A percentile compares a stretch with the other conserved stretches of the same genome.
phyloP scores from a whole-genome alignment of 2,113 vertebrate species.

The Phalacrocorax brasilianus region DNA sequence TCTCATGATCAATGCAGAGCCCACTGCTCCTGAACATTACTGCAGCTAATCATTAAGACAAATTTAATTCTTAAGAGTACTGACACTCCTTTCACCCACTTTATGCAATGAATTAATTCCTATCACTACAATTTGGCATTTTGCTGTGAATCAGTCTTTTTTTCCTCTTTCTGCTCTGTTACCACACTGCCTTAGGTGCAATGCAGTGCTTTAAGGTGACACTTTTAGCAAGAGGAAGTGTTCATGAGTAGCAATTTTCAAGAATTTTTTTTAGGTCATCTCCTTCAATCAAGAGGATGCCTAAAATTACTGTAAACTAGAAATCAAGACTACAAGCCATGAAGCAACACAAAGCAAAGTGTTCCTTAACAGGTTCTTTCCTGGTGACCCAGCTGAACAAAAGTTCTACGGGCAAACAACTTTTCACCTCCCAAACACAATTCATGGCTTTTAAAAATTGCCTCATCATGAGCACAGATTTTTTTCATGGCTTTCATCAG shows the following conservation, averaged over 20 bases:
- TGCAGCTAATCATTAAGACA: slow-evolving; percentile 62
- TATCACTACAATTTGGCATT: slow-evolving; percentile 39
- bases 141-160: not conserved
- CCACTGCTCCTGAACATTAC: slow-evolving; percentile 55
- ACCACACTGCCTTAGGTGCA: slow-evolving; percentile 56
- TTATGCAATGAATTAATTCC: slow-evolving; percentile 59
- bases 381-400: not conserved
- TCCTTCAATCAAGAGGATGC: slow-evolving; percentile 16
- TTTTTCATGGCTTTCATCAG: slow-evolving; percentile 25
- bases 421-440: not conserved
- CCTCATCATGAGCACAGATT: slow-evolving; percentile 16
- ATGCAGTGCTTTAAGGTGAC: slow-evolving; percentile 43
- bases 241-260: slow-evolving; percentile 42
- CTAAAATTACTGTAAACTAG: not conserved
- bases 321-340: slow-evolving; percentile 49
- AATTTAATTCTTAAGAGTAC: slow-evolving; percentile 64
- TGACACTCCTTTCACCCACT: slow-evolving; percentile 30
- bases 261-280: slow-evolving; percentile 15
- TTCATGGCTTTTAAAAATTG: slow-evolving; percentile 11
- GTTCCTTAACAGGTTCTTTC: not conserved
- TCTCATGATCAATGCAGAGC: slow-evolving; percentile 50
- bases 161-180: slow-evolving; percentile 33
- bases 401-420: not conserved
- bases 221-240: slow-evolving; percentile 45
- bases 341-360: slow-evolving; percentile 30